Conservation (phyloP, 2,797 vertebrate genomes). For the Chaetophractus vellerosus region DNA sequence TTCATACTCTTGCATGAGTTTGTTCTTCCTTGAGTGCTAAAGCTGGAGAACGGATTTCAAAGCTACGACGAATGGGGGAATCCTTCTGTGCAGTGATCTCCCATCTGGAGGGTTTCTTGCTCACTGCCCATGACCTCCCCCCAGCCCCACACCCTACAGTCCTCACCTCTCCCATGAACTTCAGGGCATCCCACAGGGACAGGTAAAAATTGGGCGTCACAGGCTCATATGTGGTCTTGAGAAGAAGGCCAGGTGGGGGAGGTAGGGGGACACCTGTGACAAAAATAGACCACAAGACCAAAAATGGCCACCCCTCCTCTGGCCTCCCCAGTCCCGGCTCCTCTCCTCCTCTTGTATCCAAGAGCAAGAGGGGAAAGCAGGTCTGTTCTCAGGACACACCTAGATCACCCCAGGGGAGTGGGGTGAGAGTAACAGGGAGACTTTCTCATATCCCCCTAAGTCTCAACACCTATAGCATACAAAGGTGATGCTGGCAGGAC, state of each 20-base stretch:
- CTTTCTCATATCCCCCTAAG: neutral
- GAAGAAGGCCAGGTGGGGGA: conserved; percentile 91
- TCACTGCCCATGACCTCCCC: neutral
- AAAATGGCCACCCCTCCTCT: too few species aligned
- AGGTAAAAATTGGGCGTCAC: conserved; percentile 93
- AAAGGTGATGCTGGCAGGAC: neutral
- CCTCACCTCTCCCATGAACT: conserved; percentile 91
- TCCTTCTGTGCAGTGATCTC: neutral
- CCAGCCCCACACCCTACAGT: rapidly evolving
- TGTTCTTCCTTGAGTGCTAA: neutral
- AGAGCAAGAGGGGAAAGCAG: neutral
- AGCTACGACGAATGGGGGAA: neutral
- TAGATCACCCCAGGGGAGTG: too few species aligned
- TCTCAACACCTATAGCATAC: neutral
- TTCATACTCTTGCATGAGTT: neutral
- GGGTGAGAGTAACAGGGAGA: too few species aligned
- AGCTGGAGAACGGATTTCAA: neutral
- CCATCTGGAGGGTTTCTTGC: neutral
- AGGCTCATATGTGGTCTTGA: conserved; percentile 92
- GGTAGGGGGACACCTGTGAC: conserved; percentile 90
- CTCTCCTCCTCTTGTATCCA: neutral
- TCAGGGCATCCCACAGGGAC: conserved; percentile 95
- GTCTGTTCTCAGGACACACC: neutral
- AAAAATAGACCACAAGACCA: conserved; percentile 20
- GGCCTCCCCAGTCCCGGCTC: neutral